These are phyloP conservation scores for Neelides sp. DNA, from an alignment of 1,140 invertebrate genomes.

Conservation along the genomic window DNA sequence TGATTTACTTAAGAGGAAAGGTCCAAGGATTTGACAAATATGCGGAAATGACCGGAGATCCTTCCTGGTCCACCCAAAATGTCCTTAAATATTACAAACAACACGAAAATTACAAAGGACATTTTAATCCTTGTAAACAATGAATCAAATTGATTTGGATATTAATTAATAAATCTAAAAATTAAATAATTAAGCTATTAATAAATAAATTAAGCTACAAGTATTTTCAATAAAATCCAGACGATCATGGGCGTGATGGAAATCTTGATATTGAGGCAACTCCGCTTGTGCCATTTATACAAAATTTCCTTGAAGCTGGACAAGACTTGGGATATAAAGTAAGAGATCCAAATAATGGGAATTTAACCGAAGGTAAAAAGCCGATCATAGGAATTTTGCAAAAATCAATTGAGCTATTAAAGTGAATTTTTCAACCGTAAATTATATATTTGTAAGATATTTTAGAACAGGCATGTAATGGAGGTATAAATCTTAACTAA, in stretches of 20 bases:
- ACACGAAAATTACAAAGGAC: conserved; percentile 22
- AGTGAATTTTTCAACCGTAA: too few species aligned
- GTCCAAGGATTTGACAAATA: conserved; percentile 22
- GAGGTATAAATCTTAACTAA: too few species aligned
- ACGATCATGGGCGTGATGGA: conserved; percentile 14
- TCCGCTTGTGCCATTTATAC: conserved; percentile 11
- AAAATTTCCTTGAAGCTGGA: conserved; percentile 19
- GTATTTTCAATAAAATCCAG: conserved; percentile 4
- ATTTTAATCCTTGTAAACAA: conserved; percentile 18
- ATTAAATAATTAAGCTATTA: neutral
- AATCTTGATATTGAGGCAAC: conserved; percentile 16
- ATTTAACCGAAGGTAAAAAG: conserved; percentile 17
- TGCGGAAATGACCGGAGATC: conserved; percentile 16
- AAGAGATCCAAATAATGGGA: conserved; percentile 17
- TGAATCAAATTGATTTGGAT: neutral
- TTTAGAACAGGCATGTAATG: too few species aligned
- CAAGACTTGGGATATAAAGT: conserved; percentile 21
- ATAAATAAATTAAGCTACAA: neutral
- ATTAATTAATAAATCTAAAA: neutral
- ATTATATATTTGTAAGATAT: too few species aligned
- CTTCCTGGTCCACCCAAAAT: conserved; percentile 19
- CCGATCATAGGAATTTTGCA: neutral
- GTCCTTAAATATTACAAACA: conserved; percentile 20
- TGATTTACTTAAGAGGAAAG: conserved; percentile 53
- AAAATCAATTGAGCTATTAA: too few species aligned